Base-by-base conservation (phyloP, 2,797 vertebrate species). In the Poeciliopsis gracilis region DNA sequence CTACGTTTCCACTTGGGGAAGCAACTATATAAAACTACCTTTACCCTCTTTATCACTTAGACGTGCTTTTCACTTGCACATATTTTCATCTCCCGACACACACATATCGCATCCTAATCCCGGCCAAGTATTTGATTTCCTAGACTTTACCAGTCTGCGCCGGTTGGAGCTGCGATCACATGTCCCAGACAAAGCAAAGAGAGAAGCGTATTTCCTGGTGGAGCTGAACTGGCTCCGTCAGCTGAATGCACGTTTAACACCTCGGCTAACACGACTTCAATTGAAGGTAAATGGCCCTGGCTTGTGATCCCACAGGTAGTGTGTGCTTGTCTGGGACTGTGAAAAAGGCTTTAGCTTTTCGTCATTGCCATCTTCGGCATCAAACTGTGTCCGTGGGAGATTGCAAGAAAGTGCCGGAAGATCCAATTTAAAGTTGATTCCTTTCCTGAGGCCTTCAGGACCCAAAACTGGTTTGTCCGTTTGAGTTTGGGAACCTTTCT, bases 261-360 rank as follows among this genome's bases (percentile, higher is more conserved):
- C 67, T 43, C 25, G 45, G 41, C 25, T 70, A 70, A 28, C 67
- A 46, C 43, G 25, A 15, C 67, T 45, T 70, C 67, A 70, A 70
- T 45, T 70, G 67, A 70, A 45, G 41, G 67, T 70, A 25, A 70
- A 46, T 70, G 25, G 67, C 41, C 41, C 23, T 30, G 55, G 15
- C n/a, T 45, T 45, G 67, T n/a, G 25, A 70, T 70, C 41, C 41
- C 67, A 28, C 67, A 70, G 41, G 67, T 70, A n/a, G 25, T n/a
- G 25, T 69, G 66, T 3, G 36, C 43, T 69, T 45, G 23, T 28
- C 23, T 4, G 11, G 41, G 41, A 16, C 25, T 70, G 67, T 70
- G 67, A 45, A 70, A 45, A 70, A 28, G 67, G 67, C 43, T 43
- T 70, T 45, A 45, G 38, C 23, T 46, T 70, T 28, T 45, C n/a